Base-by-base conservation (phyloP, 2,888 invertebrate species). In the Heliconius ismenius region DNA sequence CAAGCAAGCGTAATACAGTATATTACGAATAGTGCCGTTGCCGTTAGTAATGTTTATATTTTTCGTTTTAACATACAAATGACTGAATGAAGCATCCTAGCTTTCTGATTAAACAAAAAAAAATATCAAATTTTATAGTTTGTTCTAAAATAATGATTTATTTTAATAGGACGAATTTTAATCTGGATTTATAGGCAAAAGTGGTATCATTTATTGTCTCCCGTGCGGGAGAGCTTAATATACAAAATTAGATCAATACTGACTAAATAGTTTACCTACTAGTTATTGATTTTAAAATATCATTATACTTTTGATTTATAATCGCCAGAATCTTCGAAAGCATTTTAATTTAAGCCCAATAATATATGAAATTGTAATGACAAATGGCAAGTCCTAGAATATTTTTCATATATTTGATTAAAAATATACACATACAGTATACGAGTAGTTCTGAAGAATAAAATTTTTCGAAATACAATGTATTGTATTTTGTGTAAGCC, bases 171-270 rank as follows among this genome's bases (percentile, higher is more conserved):
- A 62, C 4, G 2, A 62, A 43, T 39, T 9, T 24, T 1, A 24
- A 64, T 39, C 15, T 67, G 24, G 9, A 3, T 65, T 65, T 67
- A 39, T 39, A 67, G 15, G 67, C 39, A 28, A 24, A 39, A 39
- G 39, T 43, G 58, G n/a, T 67, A 39, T 67, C 15, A 39, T 26
- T 62, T 26, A 62, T 26, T 62, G 7, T 62, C 13, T 15, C 13
- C 67, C 6, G 15, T 9, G 67, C 67, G 67, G 67, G 67, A 43
- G 67, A 67, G 24, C 24, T 67, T 24, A 67, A 24, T 43, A 67
- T 67, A 58, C 1, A 39, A 67, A 15, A 39, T 39, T 67, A 67
- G 39, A 67, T 24, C 15, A 24, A 43, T 24, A 43, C 6, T 43
- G 4, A 15, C 6, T 15, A 24, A 39, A 39, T 18, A 24, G 36